Evolutionary conservation across 53 echinoderm and acorn worm species (phyloP), one percentile per base, ranked within the genome.

Genomic region (Arbacia lixula): DNA sequence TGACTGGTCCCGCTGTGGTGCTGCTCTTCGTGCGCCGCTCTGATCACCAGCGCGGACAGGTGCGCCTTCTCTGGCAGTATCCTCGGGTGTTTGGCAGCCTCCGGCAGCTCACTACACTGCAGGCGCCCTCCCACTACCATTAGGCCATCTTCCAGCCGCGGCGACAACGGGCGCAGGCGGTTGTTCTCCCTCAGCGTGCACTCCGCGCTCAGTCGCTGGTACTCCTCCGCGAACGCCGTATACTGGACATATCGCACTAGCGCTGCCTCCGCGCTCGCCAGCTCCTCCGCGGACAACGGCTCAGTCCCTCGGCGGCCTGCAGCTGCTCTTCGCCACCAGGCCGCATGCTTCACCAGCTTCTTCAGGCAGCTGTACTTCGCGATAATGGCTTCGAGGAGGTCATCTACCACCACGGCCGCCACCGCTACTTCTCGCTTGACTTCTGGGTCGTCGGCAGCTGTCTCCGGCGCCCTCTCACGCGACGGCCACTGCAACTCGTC

Each of bases 401-500:
- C 14, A 10, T 46, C 46, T 46, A 46, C 46, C 6, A 10, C 32
- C 42, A 54, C 24, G 69, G 27, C 91, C 83, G 82, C 29, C 71
- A 60, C 33, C 85, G 61, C 27, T 69, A 72, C 84, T 19, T 29
- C 30, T 25, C 20, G 43, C 73, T 90, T 90, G 20, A 90, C 86
- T 36, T 90, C 86, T 34, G 66, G 82, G 64, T 90, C 90, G 36
- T 63, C 54, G 54, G 71, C 19, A 21, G 33, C 25, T 11, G 31
- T 57, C 31, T 86, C 82, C 25, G 83, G 87, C 34, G 54, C 43
- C 26, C 46, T 42, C 68, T 37, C 34, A 46, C 56, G 66, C 17
- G 32, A 37, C 53, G 87, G 91, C 88, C 92, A 91, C 30, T 71
- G 12, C 35, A 71, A 65, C 27, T 88, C 80, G 17, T 71, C 37